phyloP scores from a whole-genome alignment of 2,888 invertebrate species.

The Drosophila neotestacea region DNA sequence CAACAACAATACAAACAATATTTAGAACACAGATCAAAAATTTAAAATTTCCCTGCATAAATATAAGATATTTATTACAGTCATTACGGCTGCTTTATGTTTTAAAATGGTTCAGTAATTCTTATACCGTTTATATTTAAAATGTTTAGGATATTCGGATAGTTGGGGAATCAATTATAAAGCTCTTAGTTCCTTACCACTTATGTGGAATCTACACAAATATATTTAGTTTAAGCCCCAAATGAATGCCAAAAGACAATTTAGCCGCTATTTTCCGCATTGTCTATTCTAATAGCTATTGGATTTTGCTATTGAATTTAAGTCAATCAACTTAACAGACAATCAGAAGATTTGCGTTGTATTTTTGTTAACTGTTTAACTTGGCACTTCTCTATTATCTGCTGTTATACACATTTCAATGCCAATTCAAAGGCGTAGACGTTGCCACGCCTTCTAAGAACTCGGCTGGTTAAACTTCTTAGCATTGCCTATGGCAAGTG shows the following conservation, averaged over 20 bases:
- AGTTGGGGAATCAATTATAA: too few relatives aligned
- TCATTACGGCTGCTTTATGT: too few relatives aligned
- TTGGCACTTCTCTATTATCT: conserved; percentile 21
- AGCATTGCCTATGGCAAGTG: conserved; percentile 46
- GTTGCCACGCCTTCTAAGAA: conserved; percentile 20
- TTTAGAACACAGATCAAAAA: too few relatives aligned
- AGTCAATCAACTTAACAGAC: conserved; percentile 32
- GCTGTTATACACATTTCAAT: conserved; percentile 17
- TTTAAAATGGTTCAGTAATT: too few relatives aligned
- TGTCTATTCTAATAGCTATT: neutral
- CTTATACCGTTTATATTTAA: too few relatives aligned
- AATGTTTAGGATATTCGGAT: too few relatives aligned
- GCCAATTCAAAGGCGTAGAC: conserved; percentile 25
- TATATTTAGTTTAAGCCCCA: neutral
- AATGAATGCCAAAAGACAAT: conserved; percentile 1
- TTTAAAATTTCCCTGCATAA: too few relatives aligned
- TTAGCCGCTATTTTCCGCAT: neutral
- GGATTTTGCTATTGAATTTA: conserved; percentile 11
- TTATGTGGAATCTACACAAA: neutral
- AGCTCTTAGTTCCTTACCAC: too few relatives aligned
- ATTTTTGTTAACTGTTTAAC: conserved; percentile 39
- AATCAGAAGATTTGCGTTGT: conserved; percentile 36
- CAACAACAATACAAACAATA: too few relatives aligned
- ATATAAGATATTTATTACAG: too few relatives aligned
- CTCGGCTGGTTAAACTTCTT: conserved; percentile 30